A percentile compares a stretch with the other conserved stretches of the same genome.
These are phyloP conservation scores for Parascotia fuliginaria DNA, from an alignment of 2,888 invertebrate genomes.

Conservation along the genomic window DNA sequence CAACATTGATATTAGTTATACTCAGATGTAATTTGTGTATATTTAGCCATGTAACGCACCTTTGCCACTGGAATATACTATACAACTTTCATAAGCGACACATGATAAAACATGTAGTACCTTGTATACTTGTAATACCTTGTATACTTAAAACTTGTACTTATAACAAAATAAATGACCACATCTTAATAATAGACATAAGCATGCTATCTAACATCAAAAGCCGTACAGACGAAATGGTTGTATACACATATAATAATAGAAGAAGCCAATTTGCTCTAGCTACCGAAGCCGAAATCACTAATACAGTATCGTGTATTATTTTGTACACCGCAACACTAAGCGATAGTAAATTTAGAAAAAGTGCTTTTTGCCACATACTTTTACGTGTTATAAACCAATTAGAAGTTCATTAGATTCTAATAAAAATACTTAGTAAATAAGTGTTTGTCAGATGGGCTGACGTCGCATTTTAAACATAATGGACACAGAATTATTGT, in stretches of 20 bases:
- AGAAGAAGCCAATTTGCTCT: constrained; percentile 43
- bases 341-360: background rate
- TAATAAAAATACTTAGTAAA: too few species aligned
- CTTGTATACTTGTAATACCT: too few species aligned
- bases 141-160: too few species aligned
- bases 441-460: too few species aligned
- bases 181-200: constrained; percentile 6
- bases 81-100: too few species aligned
- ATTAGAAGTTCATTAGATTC: background rate
- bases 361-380: background rate
- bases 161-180: background rate
- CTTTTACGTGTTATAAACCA: background rate
- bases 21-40: too few species aligned
- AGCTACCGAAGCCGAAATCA: constrained; percentile 36
- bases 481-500: too few species aligned
- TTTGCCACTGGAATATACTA: too few species aligned
- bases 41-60: too few species aligned
- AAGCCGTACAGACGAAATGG: constrained; percentile 81
- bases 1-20: too few species aligned
- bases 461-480: too few species aligned
- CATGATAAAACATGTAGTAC: too few species aligned
- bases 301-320: background rate
- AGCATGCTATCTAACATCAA: constrained; percentile 63
- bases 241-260: constrained; percentile 57
- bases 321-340: constrained; percentile 9